A percentile compares a stretch with the other conserved stretches of the same genome.
phyloP scores from a whole-genome alignment of 2,113 vertebrate genomes.

The Lepidiolamprologus cunningtoni region DNA sequence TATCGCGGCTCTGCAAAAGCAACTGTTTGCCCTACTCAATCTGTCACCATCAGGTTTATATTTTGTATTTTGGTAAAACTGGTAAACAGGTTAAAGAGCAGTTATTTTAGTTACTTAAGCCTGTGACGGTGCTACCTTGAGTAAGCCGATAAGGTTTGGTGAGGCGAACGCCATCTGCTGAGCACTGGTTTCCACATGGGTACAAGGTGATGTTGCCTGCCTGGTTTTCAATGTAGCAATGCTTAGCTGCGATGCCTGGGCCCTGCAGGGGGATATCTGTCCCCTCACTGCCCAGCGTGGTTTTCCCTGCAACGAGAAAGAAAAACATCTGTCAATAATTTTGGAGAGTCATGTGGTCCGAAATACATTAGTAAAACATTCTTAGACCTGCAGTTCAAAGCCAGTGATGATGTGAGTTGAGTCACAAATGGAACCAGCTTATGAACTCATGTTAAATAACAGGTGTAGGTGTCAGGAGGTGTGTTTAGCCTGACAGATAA shows the following conservation, averaged over 20 bases:
- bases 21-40: background rate
- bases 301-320: slow-evolving; percentile 74
- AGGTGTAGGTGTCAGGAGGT: slow-evolving; percentile 8
- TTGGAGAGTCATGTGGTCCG: background rate
- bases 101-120: background rate
- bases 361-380: slow-evolving; percentile 24
- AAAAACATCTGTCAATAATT: slow-evolving; percentile 14
- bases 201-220: slow-evolving; percentile 80
- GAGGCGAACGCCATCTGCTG: slow-evolving; percentile 76
- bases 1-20: background rate
- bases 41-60: background rate
- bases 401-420: background rate
- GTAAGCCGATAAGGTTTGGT: slow-evolving; percentile 78
- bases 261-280: slow-evolving; percentile 86
- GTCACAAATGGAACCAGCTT: background rate
- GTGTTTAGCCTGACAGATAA: background rate
- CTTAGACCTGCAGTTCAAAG: slow-evolving; percentile 24
- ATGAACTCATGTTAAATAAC: background rate
- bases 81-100: background rate
- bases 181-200: slow-evolving; percentile 85
- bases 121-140: slow-evolving; percentile 75
- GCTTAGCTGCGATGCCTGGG: slow-evolving; percentile 73
- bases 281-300: slow-evolving; percentile 77
- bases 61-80: background rate
- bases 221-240: slow-evolving; percentile 89